A percentile compares a stretch with the other conserved stretches of the same genome.
phyloP scores from a whole-genome alignment of 2,797 vertebrate genomes.

The Gallinago nigripennis region DNA sequence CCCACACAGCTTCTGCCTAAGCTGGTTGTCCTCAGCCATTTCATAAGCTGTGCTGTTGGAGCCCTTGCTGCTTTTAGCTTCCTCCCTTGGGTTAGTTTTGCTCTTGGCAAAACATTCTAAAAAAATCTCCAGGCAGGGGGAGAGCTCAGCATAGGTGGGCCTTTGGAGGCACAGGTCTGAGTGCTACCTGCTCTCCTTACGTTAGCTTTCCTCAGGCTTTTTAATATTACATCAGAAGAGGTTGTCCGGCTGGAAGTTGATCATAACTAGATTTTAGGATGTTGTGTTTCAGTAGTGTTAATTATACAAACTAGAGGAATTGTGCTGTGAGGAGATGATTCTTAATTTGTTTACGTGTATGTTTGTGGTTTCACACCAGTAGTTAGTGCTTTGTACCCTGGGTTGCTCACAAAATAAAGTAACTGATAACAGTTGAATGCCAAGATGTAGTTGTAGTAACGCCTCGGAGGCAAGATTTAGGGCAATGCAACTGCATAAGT shows the following conservation, averaged over 20 bases:
- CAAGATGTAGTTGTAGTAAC: not conserved
- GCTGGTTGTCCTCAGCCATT: accelerated
- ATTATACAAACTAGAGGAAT: not conserved
- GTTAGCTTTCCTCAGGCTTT: not conserved
- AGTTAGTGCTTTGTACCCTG: not conserved
- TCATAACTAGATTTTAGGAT: not conserved
- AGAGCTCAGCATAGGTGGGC: not conserved
- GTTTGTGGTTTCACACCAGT: not conserved
- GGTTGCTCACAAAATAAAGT: not conserved
- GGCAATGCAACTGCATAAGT: not conserved
- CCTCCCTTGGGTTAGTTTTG: not conserved
- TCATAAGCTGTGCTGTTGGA: not conserved
- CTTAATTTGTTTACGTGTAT: not conserved
- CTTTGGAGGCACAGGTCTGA: accelerated
- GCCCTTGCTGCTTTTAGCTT: not conserved
- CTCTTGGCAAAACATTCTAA: not conserved
- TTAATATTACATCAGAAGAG: accelerated
- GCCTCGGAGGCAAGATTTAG: slow-evolving; percentile 15
- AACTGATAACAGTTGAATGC: not conserved
- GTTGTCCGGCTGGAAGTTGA: not conserved
- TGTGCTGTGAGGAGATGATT: not conserved
- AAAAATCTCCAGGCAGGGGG: accelerated
- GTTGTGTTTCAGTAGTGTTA: not conserved
- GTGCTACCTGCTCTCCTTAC: accelerated
- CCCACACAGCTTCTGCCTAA: accelerated